A percentile compares a stretch with the other conserved stretches of the same genome.
phyloP scores from a whole-genome alignment of 2,888 invertebrate species.

The Fragum fragum region DNA sequence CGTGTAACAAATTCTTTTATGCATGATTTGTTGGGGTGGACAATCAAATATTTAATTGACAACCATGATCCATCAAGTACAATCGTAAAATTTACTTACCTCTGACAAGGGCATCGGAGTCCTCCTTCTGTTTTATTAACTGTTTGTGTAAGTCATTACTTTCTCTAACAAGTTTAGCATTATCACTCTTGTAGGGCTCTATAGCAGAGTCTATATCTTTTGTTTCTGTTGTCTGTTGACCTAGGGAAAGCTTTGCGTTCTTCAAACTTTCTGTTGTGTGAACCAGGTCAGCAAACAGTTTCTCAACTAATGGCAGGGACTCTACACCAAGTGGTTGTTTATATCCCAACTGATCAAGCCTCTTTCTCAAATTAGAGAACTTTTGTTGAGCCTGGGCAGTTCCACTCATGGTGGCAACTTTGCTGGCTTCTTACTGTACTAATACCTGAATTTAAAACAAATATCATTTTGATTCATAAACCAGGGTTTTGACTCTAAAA shows the following conservation, averaged over 20 bases:
- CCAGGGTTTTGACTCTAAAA: too few relatives aligned
- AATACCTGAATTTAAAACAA: neutral
- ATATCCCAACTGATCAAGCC: conserved; percentile 94
- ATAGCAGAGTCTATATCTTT: conserved; percentile 78
- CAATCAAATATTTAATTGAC: too few relatives aligned
- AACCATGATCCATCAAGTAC: too few relatives aligned
- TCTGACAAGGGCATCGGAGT: conserved; percentile 81
- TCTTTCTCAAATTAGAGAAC: conserved; percentile 89
- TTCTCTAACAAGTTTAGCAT: conserved; percentile 86
- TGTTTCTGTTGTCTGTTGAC: conserved; percentile 73
- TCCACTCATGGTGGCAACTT: conserved; percentile 55
- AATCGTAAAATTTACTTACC: conserved; percentile 74
- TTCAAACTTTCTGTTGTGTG: conserved; percentile 95
- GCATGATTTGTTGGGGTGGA: too few relatives aligned
- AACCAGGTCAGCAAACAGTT: conserved; percentile 93
- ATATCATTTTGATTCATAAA: too few relatives aligned
- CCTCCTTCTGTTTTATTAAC: conserved; percentile 84
- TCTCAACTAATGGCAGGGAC: conserved; percentile 93
- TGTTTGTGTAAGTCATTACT: conserved; percentile 86
- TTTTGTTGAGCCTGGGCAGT: conserved; percentile 85
- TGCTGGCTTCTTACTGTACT: neutral
- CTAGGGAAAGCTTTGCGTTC: conserved; percentile 91
- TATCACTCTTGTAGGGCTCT: conserved; percentile 86
- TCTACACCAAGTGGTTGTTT: conserved; percentile 92
- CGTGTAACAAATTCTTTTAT: too few relatives aligned